Evolutionary conservation across 2,888 invertebrate species (phyloP).

Genomic region (Xestia ashworthii): DNA sequence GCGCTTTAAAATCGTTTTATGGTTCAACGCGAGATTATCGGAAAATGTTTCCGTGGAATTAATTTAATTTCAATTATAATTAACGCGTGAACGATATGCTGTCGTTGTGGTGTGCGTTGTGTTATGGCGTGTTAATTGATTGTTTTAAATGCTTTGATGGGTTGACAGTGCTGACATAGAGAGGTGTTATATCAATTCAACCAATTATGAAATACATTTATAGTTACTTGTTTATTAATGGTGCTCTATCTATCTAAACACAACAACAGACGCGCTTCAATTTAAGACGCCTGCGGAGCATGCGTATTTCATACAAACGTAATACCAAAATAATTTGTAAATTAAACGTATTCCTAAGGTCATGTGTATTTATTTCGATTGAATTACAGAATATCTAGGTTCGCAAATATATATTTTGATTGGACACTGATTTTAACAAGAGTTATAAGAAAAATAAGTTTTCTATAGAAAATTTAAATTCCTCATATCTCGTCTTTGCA

Average conservation of each 20-base stretch:
- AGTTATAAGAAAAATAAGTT: too few species aligned
- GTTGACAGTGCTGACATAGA: slow-evolving; percentile 9
- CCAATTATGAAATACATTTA: background rate
- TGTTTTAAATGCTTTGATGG: slow-evolving; percentile 35
- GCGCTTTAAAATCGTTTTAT: slow-evolving; percentile 79
- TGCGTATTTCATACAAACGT: too few species aligned
- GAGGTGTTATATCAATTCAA: slow-evolving; percentile 10
- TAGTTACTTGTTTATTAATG: background rate
- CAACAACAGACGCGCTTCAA: background rate
- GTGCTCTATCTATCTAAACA: background rate
- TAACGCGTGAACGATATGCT: slow-evolving; percentile 72
- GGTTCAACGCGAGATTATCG: slow-evolving; percentile 78
- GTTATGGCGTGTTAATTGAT: slow-evolving; percentile 56
- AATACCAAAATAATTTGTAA: too few species aligned
- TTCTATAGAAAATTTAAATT: too few species aligned
- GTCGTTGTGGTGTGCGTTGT: slow-evolving; percentile 64
- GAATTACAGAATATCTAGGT: too few species aligned
- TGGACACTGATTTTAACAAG: too few species aligned
- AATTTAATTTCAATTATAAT: slow-evolving; percentile 80
- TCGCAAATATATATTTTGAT: too few species aligned
- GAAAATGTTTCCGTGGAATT: slow-evolving; percentile 74
- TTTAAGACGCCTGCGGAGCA: too few species aligned
- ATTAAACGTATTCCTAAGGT: too few species aligned
- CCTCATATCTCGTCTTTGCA: too few species aligned
- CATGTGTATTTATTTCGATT: too few species aligned